Conservation (phyloP, 2,113 vertebrate species). For the Platichthys stellatus region DNA sequence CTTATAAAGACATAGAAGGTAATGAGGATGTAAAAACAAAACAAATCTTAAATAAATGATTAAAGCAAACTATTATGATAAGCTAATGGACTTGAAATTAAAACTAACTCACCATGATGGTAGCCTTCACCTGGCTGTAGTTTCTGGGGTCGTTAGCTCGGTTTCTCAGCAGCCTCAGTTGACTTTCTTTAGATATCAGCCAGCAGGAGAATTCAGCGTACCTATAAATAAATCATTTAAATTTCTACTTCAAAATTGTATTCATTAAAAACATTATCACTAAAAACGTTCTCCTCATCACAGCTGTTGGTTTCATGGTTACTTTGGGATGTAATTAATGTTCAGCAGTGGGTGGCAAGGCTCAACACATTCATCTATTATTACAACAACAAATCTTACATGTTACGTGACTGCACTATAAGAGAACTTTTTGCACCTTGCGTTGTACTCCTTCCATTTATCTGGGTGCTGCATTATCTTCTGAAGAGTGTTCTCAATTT, state of each 20-base stretch:
- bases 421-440: constrained; percentile 76
- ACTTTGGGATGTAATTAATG: too few relatives aligned
- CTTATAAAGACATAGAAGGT: too few relatives aligned
- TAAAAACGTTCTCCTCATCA: too few relatives aligned
- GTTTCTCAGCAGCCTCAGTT: constrained; percentile 86
- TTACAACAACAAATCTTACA: background rate
- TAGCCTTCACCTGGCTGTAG: constrained; percentile 85
- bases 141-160: constrained; percentile 82
- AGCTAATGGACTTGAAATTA: too few relatives aligned
- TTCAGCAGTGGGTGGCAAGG: too few relatives aligned
- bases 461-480: constrained; percentile 88
- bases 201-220: constrained; percentile 89
- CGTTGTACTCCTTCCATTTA: constrained; percentile 90
- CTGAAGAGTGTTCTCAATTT: constrained; percentile 83
- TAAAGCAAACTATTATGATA: too few relatives aligned
- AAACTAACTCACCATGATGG: constrained; percentile 85
- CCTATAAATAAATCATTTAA: constrained; percentile 67
- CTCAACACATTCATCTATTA: too few relatives aligned
- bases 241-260: background rate
- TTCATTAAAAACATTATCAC: too few relatives aligned
- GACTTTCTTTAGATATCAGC: constrained; percentile 87
- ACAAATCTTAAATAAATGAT: too few relatives aligned
- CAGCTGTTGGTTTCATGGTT: too few relatives aligned
- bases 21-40: too few relatives aligned
- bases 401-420: background rate